These are phyloP conservation scores for Leucoraja ocellata DNA, from an alignment of 2,797 vertebrate genomes.

Conservation along the genomic window DNA sequence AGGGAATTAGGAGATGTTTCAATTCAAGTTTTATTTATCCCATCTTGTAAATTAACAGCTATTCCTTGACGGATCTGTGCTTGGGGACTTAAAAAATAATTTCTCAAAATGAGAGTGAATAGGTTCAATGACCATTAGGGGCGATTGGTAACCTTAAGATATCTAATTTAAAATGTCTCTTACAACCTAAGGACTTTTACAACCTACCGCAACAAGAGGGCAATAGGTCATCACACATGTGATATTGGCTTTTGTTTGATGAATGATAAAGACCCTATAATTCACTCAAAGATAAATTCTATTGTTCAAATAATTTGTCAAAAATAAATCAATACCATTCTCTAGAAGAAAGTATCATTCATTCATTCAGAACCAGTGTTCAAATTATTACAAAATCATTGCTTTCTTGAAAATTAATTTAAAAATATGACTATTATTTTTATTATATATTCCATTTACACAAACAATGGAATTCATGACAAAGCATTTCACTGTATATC, in stretches of 20 bases:
- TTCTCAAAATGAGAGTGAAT: neutral
- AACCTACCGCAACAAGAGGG: neutral
- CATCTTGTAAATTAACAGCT: slow-evolving; percentile 1
- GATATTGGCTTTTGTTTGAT: slow-evolving; percentile 30
- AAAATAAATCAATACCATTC: slow-evolving; percentile 1
- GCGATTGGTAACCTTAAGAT: neutral
- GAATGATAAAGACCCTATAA: slow-evolving; percentile 5
- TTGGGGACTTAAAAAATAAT: neutral
- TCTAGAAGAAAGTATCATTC: neutral
- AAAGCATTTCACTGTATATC: neutral
- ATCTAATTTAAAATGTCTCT: neutral
- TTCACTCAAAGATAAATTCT: slow-evolving; percentile 9
- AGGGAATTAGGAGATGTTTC: neutral
- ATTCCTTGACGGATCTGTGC: neutral
- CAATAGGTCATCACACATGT: slow-evolving; percentile 10
- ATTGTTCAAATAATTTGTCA: slow-evolving; percentile 22
- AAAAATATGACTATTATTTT: neutral
- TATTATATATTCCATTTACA: neutral
- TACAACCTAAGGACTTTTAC: neutral
- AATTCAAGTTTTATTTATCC: neutral
- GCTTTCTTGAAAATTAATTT: neutral
- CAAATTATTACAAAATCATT: neutral
- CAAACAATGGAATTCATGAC: neutral
- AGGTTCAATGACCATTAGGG: neutral
- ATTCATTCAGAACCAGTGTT: neutral